These are phyloP conservation scores for Entomyzon cyanotis DNA, from an alignment of 2,113 vertebrate genomes.

Conservation along the genomic window DNA sequence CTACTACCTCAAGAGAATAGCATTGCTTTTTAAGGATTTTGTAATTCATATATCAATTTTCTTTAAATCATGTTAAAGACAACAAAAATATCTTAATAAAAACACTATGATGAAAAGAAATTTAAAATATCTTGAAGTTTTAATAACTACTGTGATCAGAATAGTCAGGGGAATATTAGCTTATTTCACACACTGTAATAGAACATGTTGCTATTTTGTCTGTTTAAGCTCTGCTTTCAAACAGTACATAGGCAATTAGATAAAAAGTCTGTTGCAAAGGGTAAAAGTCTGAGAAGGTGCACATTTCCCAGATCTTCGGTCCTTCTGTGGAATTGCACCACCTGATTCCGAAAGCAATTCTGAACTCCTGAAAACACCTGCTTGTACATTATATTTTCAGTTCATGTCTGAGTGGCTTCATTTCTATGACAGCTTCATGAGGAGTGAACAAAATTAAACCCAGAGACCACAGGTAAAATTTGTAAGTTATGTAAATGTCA, in stretches of 20 bases:
- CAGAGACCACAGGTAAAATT: background rate
- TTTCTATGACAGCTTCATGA: background rate
- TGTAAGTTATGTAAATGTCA: background rate
- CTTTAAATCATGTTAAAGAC: background rate
- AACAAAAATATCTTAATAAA: background rate
- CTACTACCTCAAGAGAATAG: background rate
- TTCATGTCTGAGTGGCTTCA: background rate
- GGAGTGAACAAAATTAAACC: background rate
- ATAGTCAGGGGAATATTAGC: background rate
- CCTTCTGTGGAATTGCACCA: background rate
- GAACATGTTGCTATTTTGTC: too few relatives aligned
- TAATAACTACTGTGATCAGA: background rate
- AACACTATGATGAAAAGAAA: background rate
- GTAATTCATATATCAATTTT: background rate
- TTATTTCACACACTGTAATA: background rate
- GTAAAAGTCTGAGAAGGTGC: background rate
- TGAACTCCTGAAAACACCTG: background rate
- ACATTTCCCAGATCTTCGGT: background rate
- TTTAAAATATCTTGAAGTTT: background rate
- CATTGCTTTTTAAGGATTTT: background rate
- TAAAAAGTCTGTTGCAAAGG: background rate
- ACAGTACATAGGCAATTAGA: background rate
- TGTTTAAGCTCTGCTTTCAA: background rate
- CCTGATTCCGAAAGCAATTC: background rate
- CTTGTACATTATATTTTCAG: background rate